Base-by-base conservation (phyloP, 2,113 vertebrate species). In the Neoarius graeffei region DNA sequence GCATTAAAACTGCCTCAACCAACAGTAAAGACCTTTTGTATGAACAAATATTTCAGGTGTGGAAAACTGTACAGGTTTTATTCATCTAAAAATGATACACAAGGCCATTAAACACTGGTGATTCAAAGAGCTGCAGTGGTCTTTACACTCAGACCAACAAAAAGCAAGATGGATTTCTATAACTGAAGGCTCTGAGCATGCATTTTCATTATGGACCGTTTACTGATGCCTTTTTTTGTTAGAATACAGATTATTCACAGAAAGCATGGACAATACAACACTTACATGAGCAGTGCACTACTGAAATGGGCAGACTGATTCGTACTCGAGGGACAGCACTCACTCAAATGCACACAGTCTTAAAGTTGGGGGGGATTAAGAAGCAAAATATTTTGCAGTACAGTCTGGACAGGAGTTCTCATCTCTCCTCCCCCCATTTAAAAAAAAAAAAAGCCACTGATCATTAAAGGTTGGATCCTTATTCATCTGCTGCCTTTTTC, bases 401-500 rank as follows among this genome's bases (percentile, higher is more conserved):
- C 83, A 85, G 57, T 69, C 56, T 30, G 19, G 7, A 62, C 35
- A 83, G 1, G 42, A 83, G n/a, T 83, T 48, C 27, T 13, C 20
- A 13, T 69, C 48, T 7, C n/a, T 0, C 35, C 42, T 3, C 42
- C 42, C 42, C 42, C 42, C 80, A 85, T 27, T 80, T 48, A 80
- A 74, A 85, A 59, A 66, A 52, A 0, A 88, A 91, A 88, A 84
- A 83, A 57, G 80, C 2, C 85, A 86, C 93, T 57, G 73, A 42
- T 87, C 71, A 25, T 35, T 79, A 52, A 60, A 54, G 56, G 20
- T 48, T 10, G 6, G 59, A 52, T 67, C 19, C 80, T 79, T 92
- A 93, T 1, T 92, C 86, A 0, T 80, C 5, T 2, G 11, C 17
- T 13, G 83, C 71, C 10, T 90, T 93, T 83, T 93, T 94, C 83